Base-by-base conservation (phyloP, 2,888 invertebrate species). In the Megastigmus dorsalis region DNA sequence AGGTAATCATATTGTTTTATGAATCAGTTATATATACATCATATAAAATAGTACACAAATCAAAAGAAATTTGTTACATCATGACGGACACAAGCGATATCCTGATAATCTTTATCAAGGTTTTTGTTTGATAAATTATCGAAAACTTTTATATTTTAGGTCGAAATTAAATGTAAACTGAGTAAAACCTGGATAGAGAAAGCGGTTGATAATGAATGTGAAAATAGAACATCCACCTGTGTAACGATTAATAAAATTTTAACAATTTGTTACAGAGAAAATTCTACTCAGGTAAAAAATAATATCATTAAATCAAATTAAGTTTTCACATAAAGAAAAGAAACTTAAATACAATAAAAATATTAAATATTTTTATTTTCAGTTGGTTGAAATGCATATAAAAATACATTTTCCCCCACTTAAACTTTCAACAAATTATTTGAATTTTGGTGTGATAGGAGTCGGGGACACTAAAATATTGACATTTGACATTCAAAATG, bases 381-480 rank as follows among this genome's bases (percentile, higher is more conserved):
- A 85, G 85, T 23, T 71, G 10, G 26, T 82, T 7, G 78, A 81
- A 20, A 41, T 85, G 50, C 75, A 78, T 67, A 65, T 85, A 41
- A 74, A 80, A 63, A 76, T 85, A 30, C 71, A 50, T 74, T 79
- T 82, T 50, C 82, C 85, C 3, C 36, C 77, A 10, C 60, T 85
- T 9, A 76, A 78, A 45, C 41, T 83, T 45, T 81, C 82, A 15
- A 70, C 77, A 0, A 69, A 77, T 18, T 70, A 41, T n/a, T 66
- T 86, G 36, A 68, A 83, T 57, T 86, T 85, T 78, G 82, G 80
- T 9, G 26, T 71, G 10, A 80, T 84, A 23, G 76, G 78, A 18
- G 43, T 84, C 20, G 82, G 82, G 1, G 78, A 82, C 45, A 75
- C 78, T 3, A 82, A 82, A 68, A 80, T 76, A 48, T 59, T 79